A percentile compares a stretch with the other conserved stretches of the same genome.
These are phyloP conservation scores for Neopipo cinnamomea DNA, from an alignment of 2,113 vertebrate species.

Conservation along the genomic window DNA sequence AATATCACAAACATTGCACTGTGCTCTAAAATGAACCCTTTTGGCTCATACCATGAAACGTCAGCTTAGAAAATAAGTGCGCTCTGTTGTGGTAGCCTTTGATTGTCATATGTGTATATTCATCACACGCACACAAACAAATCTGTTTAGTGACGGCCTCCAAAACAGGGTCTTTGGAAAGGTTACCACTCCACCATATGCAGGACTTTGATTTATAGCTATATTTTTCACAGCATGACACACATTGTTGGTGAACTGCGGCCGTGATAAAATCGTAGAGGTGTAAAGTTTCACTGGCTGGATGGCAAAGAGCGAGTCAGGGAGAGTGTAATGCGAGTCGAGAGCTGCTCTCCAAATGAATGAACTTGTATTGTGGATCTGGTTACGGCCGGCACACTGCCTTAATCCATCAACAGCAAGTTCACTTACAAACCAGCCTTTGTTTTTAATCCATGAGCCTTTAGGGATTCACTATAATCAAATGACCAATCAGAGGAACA, in stretches of 20 bases:
- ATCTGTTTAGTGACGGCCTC: neutral
- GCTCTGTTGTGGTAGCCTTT: conserved; percentile 7
- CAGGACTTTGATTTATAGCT: conserved; percentile 60
- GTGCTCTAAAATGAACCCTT: neutral
- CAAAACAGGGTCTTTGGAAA: neutral
- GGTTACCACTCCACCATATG: conserved; percentile 13
- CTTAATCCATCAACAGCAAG: conserved; percentile 79
- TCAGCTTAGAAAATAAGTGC: neutral
- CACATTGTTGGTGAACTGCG: conserved; percentile 58
- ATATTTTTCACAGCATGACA: conserved; percentile 64
- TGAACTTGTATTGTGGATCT: conserved; percentile 70
- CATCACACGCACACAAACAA: neutral
- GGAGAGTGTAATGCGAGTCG: conserved; percentile 56
- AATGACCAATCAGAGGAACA: conserved; percentile 59
- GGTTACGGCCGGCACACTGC: conserved; percentile 72
- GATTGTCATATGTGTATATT: neutral
- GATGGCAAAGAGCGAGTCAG: conserved; percentile 51
- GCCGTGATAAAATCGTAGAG: conserved; percentile 67
- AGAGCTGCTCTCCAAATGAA: conserved; percentile 67
- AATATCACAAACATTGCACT: neutral
- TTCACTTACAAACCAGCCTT: conserved; percentile 83
- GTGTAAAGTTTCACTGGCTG: conserved; percentile 72
- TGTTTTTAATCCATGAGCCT: conserved; percentile 81
- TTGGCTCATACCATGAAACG: neutral
- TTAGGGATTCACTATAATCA: conserved; percentile 67